A percentile compares a stretch with the other conserved stretches of the same genome.
Conservation (phyloP, 2,888 invertebrate species). For the Epinotia demarniana region DNA sequence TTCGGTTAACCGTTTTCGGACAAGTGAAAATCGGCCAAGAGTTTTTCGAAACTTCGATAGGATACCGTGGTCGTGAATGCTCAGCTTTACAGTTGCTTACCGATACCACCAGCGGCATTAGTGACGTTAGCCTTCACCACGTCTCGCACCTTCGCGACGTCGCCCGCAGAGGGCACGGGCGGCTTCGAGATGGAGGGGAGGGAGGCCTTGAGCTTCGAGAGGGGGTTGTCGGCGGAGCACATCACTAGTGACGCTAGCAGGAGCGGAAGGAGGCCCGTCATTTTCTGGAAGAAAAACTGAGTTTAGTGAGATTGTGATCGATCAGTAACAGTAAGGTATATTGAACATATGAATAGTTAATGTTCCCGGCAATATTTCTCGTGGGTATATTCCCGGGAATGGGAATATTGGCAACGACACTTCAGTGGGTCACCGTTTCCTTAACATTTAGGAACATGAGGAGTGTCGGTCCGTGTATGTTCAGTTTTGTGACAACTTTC, state of each 20-base stretch:
- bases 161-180: background rate
- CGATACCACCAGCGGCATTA: conserved; percentile 28
- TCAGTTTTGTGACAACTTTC: too few relatives aligned
- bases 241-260: conserved; percentile 31
- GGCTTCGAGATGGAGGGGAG: conserved; percentile 7
- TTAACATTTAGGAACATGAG: too few relatives aligned
- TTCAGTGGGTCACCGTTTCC: too few relatives aligned
- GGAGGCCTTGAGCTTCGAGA: background rate
- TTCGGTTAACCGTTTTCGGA: too few relatives aligned
- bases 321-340: too few relatives aligned
- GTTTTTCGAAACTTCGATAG: too few relatives aligned
- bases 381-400: too few relatives aligned
- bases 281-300: conserved; percentile 12
- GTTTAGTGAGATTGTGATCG: too few relatives aligned
- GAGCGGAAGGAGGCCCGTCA: conserved; percentile 39
- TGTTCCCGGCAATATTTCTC: background rate
- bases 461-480: too few relatives aligned
- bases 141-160: conserved; percentile 1
- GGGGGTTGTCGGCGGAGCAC: conserved; percentile 37
- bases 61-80: too few relatives aligned
- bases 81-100: background rate
- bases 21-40: too few relatives aligned
- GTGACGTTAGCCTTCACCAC: conserved; percentile 13
- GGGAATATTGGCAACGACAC: too few relatives aligned
- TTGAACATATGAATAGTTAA: background rate